Percentiles rank a stretch among this genome's conserved stretches.
phyloP scores from a whole-genome alignment of 2,797 vertebrate genomes.

The Galago senegalensis region DNA sequence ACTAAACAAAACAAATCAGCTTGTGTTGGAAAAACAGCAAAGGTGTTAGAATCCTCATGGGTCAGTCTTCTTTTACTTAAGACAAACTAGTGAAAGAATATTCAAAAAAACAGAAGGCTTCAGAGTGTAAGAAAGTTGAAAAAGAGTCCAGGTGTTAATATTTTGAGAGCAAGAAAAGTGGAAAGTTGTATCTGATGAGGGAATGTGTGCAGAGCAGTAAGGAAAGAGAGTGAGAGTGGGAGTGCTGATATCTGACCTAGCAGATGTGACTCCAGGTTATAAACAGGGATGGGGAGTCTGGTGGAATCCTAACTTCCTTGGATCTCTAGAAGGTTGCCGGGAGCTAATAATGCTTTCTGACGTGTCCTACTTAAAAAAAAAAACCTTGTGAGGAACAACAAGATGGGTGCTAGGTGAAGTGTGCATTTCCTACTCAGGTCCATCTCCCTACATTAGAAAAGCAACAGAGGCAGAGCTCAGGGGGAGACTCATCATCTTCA shows the following conservation, averaged over 20 bases:
- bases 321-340: neutral
- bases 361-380: neutral
- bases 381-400: neutral
- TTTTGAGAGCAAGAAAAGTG: neutral
- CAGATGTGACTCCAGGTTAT: neutral
- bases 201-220: neutral
- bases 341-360: neutral
- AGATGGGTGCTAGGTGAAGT: neutral
- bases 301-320: too few relatives aligned
- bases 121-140: neutral
- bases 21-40: neutral
- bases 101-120: neutral
- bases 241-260: neutral
- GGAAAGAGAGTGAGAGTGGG: neutral
- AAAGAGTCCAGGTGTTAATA: neutral
- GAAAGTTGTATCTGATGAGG: neutral
- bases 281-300: neutral
- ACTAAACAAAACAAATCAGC: neutral
- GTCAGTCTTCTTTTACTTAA: neutral
- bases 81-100: neutral
- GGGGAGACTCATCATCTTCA: neutral
- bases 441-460: neutral
- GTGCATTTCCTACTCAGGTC: too few relatives aligned
- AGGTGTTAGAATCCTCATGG: neutral
- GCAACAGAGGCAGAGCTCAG: neutral